Conservation (phyloP, 2,888 invertebrate genomes). For the Chironomus riparius region DNA sequence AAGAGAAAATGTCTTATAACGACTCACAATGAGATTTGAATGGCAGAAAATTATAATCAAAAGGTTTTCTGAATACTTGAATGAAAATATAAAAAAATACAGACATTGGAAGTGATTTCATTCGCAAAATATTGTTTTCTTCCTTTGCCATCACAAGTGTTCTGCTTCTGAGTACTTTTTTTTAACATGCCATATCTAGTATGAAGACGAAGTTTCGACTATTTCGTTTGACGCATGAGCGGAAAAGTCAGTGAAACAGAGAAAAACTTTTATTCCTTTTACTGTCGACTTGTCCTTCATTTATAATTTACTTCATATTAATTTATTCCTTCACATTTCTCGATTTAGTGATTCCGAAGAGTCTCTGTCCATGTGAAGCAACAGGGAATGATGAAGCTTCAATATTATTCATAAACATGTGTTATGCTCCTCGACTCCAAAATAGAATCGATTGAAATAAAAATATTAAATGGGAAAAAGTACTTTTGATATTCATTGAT, state of each 20-base stretch:
- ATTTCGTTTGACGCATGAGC: constrained; percentile 11
- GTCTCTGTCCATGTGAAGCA: not conserved
- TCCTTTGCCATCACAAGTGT: not conserved
- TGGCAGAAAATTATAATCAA: constrained; percentile 17
- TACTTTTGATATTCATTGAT: not conserved
- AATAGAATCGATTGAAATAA: too few species aligned
- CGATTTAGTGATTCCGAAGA: not conserved
- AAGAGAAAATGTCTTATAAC: not conserved
- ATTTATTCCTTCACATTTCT: constrained; percentile 11
- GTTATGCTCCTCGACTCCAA: not conserved
- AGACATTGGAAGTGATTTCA: too few species aligned
- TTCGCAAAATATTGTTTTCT: not conserved
- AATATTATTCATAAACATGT: not conserved
- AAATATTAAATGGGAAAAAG: too few species aligned
- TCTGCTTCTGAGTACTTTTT: not conserved
- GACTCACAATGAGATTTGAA: constrained; percentile 3
- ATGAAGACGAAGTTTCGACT: not conserved
- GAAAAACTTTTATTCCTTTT: constrained; percentile 4
- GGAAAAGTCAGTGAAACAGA: constrained; percentile 7
- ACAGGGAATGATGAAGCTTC: not conserved
- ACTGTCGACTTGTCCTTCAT: constrained; percentile 20
- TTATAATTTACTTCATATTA: constrained; percentile 25
- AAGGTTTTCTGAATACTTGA: not conserved
- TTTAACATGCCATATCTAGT: constrained; percentile 3
- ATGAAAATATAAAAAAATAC: not conserved